These are phyloP conservation scores for Lapara coniferarum DNA, from an alignment of 2,888 invertebrate genomes.

Conservation along the genomic window DNA sequence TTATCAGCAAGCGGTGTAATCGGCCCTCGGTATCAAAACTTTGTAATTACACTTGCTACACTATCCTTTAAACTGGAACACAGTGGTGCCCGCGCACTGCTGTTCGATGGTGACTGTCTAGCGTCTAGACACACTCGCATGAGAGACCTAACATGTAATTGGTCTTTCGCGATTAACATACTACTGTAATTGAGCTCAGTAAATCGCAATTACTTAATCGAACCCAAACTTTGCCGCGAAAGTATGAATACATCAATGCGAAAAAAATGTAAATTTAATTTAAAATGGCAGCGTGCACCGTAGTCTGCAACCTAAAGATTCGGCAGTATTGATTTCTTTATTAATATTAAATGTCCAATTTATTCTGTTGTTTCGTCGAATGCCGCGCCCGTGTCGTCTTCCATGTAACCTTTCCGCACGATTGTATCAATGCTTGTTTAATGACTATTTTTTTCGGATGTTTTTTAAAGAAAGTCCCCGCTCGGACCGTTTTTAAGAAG, in stretches of 20 bases:
- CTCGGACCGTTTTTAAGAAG: conserved; percentile 18
- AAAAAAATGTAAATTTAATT: conserved; percentile 22
- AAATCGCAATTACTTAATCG: conserved; percentile 14
- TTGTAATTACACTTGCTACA: no score
- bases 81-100: no score
- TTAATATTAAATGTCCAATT: conserved; percentile 22
- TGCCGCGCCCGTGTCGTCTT: conserved; percentile 24
- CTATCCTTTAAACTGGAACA: not conserved
- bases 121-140: no score
- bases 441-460: conserved; percentile 19
- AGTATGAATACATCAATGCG: conserved; percentile 15
- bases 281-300: conserved; percentile 11
- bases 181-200: not conserved
- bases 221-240: conserved; percentile 11
- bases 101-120: no score
- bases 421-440: conserved; percentile 26
- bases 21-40: no score
- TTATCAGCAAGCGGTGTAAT: no score
- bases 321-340: conserved; percentile 24
- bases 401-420: conserved; percentile 25
- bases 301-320: not conserved
- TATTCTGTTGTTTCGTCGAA: conserved; percentile 23
- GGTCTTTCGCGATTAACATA: not conserved
- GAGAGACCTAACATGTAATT: no score
- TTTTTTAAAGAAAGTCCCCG: conserved; percentile 22